Evolutionary conservation across 2,797 vertebrate species (phyloP), one percentile per base, ranked within the genome.

Genomic region (Dicrostonyx torquatus): DNA sequence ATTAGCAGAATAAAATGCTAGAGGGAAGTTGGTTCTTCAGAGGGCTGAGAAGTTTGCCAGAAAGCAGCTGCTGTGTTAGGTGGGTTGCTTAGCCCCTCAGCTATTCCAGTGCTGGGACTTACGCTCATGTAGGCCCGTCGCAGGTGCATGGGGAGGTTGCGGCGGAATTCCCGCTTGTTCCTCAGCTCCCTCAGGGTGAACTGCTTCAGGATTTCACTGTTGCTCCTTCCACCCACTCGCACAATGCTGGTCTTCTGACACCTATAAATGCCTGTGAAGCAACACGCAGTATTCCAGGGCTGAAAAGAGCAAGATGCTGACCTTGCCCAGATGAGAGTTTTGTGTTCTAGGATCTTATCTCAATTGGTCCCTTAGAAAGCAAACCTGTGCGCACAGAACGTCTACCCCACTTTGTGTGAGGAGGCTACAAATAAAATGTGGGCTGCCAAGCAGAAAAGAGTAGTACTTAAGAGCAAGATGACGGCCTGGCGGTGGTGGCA

Each of bases 201-300:
- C 10, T 43, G 93, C 93, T 99, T 99, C 95, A 99, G 97, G 88
- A 98, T 85, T 84, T 98, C 98, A 92, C 99, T 99, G 98, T 91
- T 99, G 98, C 99, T 99, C 89, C 99, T 99, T 75, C 99, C 99
- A 26, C 99, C 99, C 1, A 99, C 98, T 93, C 99, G 98, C 60
- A 99, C 99, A 2, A 99, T 99, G 76, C 98, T 99, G 0, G 73
- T 22, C 15, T 78, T 48, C 55, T 99, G 97, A 97, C 99, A 99
- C 17, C 43, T 97, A 68, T 98, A 96, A 97, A 99, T 99, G 94
- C 99, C 99, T 99, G 78, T 22, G 76, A 93, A 94, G 60, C n/a
- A 95, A 95, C 93, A 26, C 29, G 12, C 78, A 89, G 72, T 14
- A 64, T 0, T 31, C 77, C 17, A 93, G 95, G 20, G 26, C 58